Base-by-base conservation (phyloP, 2,888 invertebrate species). In the Campaea margaritaria region DNA sequence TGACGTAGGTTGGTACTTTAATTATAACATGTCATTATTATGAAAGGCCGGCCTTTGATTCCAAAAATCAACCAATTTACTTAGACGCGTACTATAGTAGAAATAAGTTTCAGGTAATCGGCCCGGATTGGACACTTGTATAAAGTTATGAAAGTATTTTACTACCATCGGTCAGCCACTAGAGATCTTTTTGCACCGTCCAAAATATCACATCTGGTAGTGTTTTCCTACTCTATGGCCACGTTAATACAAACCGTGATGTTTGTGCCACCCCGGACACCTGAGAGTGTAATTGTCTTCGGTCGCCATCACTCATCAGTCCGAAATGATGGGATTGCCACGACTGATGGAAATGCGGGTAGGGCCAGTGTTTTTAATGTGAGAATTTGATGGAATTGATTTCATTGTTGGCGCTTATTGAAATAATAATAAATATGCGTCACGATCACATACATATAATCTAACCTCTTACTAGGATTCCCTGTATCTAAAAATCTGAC, bases 221-320 rank as follows among this genome's bases (percentile, higher is more conserved):
- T 21, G 8, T 28, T 39, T 12, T 15, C 9, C 11, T 36, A 44
- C 21, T 53, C 54, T 46, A 14, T 44, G 52, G 0, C 36, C 16
- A 12, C 28, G 15, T 7, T 34, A 50, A 50, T 34, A 43, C 52
- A 38, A 34, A n/a, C 39, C 44, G 52, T 57, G 62, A 61, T 62
- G 58, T 64, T 62, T 64, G 64, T 55, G 62, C 58, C 28, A 53
- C 21, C 27, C 50, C 50, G 28, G 53, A 65, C 68, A 68, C 68
- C 68, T 68, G 68, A 43, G 58, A 58, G 67, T 68, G 67, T 68
- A 68, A 65, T 65, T 65, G 65, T 65, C 65, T 68, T 62, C 61
- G 47, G 44, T 52, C 62, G 55, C 64, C 59, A 68, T 66, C 68
- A 66, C 64, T 69, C 68, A 65, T 63, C 52, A 57, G 64, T 65